Base-by-base conservation (phyloP, 2,888 invertebrate species). In the Opisthograptis luteolata region DNA sequence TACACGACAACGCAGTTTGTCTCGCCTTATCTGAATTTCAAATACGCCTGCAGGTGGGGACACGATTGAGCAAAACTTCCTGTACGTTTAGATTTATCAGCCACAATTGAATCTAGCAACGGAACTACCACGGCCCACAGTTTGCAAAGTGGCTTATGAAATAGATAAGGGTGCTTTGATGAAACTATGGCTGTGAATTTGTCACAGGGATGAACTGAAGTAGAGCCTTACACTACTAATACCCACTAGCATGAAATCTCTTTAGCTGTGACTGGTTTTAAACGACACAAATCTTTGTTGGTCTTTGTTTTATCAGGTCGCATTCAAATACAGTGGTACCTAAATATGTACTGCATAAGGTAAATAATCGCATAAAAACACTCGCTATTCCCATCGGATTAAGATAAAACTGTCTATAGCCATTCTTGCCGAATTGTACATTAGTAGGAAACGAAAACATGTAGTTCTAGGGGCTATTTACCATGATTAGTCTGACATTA, bases 21-120 rank as follows among this genome's bases (percentile, higher is more conserved):
- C 77, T 78, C 72, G 66, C 73, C 78, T 73, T 70, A 87, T 87
- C 85, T 87, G 85, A 89, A 88, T 78, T 87, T 87, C 86, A 87
- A 84, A 89, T 85, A 61, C 67, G 62, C 62, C 66, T 77, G 76
- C 83, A 87, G 87, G 86, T 88, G 87, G 80, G 79, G 81, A 84
- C 78, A 72, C 78, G 72, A 82, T 85, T 81, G 81, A 79, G 70
- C 67, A 69, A 76, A 82, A 84, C 81, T 84, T 84, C 79, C 83
- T 76, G 73, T 70, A 78, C 75, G 84, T 81, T 85, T 84, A 81
- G 79, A 84, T 85, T 83, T 76, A 76, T 71, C 70, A 73, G 73
- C 76, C 80, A 70, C 81, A 84, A 87, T 87, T 85, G 79, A 84
- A 86, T 87, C 76, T 75, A 68, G 64, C 70, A 58, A 55, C 59